Base-by-base conservation (phyloP, 2,888 invertebrate species). In the Hemicrepidius hirtus region DNA sequence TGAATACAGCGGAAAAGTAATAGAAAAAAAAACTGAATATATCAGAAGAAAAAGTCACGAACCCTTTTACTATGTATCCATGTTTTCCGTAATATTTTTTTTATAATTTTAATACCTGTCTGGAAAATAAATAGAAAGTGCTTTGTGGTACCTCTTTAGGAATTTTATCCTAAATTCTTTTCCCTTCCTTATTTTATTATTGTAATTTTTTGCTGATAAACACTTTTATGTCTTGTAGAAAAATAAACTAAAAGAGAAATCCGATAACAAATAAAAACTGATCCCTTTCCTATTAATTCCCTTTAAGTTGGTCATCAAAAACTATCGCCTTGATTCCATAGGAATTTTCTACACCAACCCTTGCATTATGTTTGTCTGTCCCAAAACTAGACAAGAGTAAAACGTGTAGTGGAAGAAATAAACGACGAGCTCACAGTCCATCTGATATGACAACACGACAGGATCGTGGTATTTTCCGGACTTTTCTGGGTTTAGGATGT, bases 361-460 rank as follows among this genome's bases (percentile, higher is more conserved):
- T 21, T 21, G 28, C 40, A 37, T 49, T 50, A 35, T 9, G 35
- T 59, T 68, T 40, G 16, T 35, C 41, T 57, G 20, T 18, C 44
- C 24, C 35, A 21, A 68, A 53, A 68, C 49, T 49, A 60, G 32
- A 66, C 55, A 24, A 16, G 32, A 60, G 37, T 20, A 35, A 60
- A 57, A 44, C 57, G 41, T 18, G 57, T 32, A 57, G 37, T 37
- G 68, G 35, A 49, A 49, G 49, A 68, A 68, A 68, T 68, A 68
- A 68, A 68, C 46, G 68, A 46, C 60, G 46, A 32, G 57, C 37
- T 18, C 44, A 49, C 49, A 60, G 57, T 68, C 57, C 57, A 68
- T 68, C 68, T 59, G 68, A 68, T 68, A 59, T 57, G 68, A 68
- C 68, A 68, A 46, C 44, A 60, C 59, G 68, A 68, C 68, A 60